Evolutionary conservation across 2,888 invertebrate species (phyloP).

Genomic region (Amphipyra berbera): DNA sequence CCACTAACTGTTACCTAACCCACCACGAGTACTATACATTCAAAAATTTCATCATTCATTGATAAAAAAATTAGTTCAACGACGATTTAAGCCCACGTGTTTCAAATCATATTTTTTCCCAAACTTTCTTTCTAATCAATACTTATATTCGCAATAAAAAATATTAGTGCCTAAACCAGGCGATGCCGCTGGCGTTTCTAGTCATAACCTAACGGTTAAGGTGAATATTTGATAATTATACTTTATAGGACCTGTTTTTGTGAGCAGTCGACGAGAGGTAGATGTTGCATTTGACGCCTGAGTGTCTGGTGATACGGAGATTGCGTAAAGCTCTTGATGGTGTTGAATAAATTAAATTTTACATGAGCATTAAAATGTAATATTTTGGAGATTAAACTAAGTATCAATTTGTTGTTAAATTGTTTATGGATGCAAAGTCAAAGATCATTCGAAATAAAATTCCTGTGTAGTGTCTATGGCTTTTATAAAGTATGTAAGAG

Average conservation of each 20-base stretch:
- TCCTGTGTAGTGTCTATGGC: too few relatives aligned
- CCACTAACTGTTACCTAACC: slow-evolving; percentile 17
- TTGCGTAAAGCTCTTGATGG: not conserved
- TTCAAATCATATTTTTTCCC: slow-evolving; percentile 25
- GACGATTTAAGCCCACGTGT: slow-evolving; percentile 35
- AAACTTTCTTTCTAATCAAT: slow-evolving; percentile 58
- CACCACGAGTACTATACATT: slow-evolving; percentile 11
- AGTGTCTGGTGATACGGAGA: slow-evolving; percentile 33
- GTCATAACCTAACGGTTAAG: slow-evolving; percentile 27
- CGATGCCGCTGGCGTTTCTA: slow-evolving; percentile 31
- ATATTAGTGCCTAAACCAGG: slow-evolving; percentile 28
- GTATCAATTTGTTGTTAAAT: too few relatives aligned
- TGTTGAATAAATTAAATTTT: too few relatives aligned
- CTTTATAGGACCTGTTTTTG: slow-evolving; percentile 46
- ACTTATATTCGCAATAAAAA: slow-evolving; percentile 46
- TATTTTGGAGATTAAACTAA: too few relatives aligned
- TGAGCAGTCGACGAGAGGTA: slow-evolving; percentile 6
- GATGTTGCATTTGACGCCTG: slow-evolving; percentile 41
- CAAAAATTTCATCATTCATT: slow-evolving; percentile 29
- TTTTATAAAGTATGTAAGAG: too few relatives aligned
- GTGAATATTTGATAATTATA: slow-evolving; percentile 44
- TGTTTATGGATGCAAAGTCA: too few relatives aligned
- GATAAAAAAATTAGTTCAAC: slow-evolving; percentile 23
- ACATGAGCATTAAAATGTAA: too few relatives aligned
- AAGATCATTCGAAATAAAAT: too few relatives aligned